Evolutionary conservation across 2,797 vertebrate genomes (phyloP), one percentile per base, ranked within the genome.

Genomic region (Gila robusta): DNA sequence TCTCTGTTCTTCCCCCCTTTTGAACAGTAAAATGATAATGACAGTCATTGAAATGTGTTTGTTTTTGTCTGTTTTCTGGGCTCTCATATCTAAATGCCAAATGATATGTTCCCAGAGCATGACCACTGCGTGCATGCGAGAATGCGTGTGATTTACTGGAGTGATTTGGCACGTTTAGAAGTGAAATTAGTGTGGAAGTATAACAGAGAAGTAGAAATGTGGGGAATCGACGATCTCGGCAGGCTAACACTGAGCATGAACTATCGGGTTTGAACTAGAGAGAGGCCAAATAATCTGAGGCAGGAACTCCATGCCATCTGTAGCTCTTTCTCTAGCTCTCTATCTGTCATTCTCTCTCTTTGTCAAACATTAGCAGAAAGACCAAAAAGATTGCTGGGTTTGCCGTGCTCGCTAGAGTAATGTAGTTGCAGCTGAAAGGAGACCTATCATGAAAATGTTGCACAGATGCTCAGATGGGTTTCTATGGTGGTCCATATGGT

Each of bases 1-100:
- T 85, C 86, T 82, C 73, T 79, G 86, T 87, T 89, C 88, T 85
- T 86, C 85, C 86, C 64, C 73, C 41, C 83, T 79, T 87, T 83
- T 81, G 62, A 86, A 86, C 80, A 84, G 73, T 56, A 59, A 85
- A 86, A 87, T 87, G 83, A 89, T 89, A 86, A 89, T 89, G 86
- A 87, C 86, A 85, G 86, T 89, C 83, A 87, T 83, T 85, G 82
- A 89, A 89, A 89, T 67, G 71, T 70, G 83, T 84, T 83, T 81
- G 85, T 83, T 79, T 79, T 79, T 79, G 82, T 69, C 77, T 81
- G 59, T 70, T 76, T 86, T 86, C 64, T 70, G 26, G 47, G 26
- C 59, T 39, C 49, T 80, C 77, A 41, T 86, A 79, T 72, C 70
- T 76, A 84, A 87, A 81, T 88, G 88, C 77, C 81, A 86, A 66